phyloP scores from a whole-genome alignment of 1,140 invertebrate species.

The Platorchestia sp. region DNA sequence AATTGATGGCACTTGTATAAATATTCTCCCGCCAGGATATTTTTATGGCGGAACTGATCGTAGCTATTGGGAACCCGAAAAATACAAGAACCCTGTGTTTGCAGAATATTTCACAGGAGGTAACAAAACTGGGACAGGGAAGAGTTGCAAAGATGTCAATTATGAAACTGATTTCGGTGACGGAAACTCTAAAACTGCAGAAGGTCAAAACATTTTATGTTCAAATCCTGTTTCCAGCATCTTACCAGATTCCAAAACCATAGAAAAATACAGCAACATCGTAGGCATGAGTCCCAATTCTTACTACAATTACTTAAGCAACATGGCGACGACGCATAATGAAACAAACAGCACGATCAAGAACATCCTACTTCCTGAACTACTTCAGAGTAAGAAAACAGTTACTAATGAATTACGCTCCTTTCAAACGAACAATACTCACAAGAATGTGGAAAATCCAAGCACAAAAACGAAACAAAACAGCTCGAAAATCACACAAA shows the following conservation, averaged over 20 bases:
- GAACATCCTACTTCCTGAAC: neutral
- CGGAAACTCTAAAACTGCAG: neutral
- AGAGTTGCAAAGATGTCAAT: neutral
- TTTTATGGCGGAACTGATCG: neutral
- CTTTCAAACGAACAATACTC: neutral
- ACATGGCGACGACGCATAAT: neutral
- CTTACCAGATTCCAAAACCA: neutral
- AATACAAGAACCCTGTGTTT: neutral
- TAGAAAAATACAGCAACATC: neutral
- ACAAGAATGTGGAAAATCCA: neutral
- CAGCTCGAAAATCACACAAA: neutral
- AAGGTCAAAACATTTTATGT: neutral
- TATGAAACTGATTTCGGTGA: neutral
- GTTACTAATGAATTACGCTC: neutral
- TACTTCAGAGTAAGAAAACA: neutral
- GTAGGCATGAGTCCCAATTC: neutral
- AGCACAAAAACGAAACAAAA: neutral
- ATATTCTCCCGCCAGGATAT: neutral
- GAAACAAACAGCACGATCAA: neutral
- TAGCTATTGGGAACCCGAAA: neutral
- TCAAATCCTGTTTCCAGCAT: neutral
- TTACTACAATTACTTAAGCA: neutral
- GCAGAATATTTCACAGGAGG: neutral
- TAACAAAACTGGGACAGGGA: neutral
- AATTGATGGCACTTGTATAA: conserved; percentile 3